Conservation (phyloP, 1,140 invertebrate genomes). For the Pseudomyrmex gracilis region DNA sequence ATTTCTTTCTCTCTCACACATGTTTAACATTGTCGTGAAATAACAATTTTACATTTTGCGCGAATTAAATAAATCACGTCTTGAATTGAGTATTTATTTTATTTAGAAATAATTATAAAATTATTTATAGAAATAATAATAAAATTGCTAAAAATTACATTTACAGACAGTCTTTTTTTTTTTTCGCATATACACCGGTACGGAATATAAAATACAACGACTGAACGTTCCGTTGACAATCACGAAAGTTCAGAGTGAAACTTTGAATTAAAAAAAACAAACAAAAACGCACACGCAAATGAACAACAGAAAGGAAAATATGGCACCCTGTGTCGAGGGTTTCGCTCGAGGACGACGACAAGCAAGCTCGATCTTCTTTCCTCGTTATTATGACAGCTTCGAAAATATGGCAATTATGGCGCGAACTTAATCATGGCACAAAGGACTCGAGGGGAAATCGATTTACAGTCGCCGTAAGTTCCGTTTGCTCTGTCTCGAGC, state of each 20-base stretch:
- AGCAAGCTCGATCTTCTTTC: neutral
- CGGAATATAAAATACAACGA: slow-evolving; percentile 49
- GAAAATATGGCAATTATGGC: slow-evolving; percentile 77
- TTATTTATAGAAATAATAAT: no score
- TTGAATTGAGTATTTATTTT: no score
- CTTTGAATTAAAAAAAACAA: slow-evolving; percentile 15
- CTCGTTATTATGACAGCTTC: slow-evolving; percentile 38
- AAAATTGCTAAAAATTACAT: slow-evolving; percentile 70
- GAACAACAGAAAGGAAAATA: slow-evolving; percentile 39
- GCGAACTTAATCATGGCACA: slow-evolving; percentile 71
- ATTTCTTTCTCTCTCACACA: no score
- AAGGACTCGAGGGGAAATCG: neutral
- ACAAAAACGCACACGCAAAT: slow-evolving; percentile 1
- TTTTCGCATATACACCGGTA: slow-evolving; percentile 65
- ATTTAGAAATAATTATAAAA: no score
- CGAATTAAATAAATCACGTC: no score
- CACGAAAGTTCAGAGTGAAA: neutral
- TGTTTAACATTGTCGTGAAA: no score
- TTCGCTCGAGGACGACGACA: slow-evolving; percentile 37
- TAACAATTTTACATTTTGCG: no score
- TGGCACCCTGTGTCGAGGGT: slow-evolving; percentile 24
- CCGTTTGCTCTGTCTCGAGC: slow-evolving; percentile 82
- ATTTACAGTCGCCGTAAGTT: slow-evolving; percentile 79
- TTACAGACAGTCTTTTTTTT: slow-evolving; percentile 77
- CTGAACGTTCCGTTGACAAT: slow-evolving; percentile 17